These are phyloP conservation scores for Xylota sylvarum DNA, from an alignment of 2,888 invertebrate species.

Conservation along the genomic window DNA sequence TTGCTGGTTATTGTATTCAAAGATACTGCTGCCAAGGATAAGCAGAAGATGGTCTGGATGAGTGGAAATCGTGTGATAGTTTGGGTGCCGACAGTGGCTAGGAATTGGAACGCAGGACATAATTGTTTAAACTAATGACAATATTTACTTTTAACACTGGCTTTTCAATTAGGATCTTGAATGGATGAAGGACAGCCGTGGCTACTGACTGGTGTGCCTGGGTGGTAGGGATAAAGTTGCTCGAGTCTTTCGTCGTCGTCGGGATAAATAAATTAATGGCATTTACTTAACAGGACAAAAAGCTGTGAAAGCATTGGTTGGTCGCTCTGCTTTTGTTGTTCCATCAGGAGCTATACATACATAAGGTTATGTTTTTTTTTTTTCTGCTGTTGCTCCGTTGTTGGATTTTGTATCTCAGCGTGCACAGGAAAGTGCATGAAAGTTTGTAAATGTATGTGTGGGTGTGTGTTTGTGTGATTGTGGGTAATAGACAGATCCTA, in stretches of 20 bases:
- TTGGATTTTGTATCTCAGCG: constrained; percentile 16
- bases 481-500: constrained; percentile 59
- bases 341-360: constrained; percentile 4
- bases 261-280: constrained; percentile 72
- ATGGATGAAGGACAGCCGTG: constrained; percentile 46
- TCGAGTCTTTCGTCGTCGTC: constrained; percentile 16
- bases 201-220: background rate
- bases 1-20: constrained; percentile 54
- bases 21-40: constrained; percentile 35
- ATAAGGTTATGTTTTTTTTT: constrained; percentile 6
- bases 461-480: constrained; percentile 1
- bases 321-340: constrained; percentile 41
- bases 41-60: constrained; percentile 15
- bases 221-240: constrained; percentile 29
- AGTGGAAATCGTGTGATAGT: background rate
- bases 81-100: constrained; percentile 21
- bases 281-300: constrained; percentile 71
- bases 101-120: constrained; percentile 67
- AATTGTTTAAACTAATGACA: constrained; percentile 77
- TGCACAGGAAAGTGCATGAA: constrained; percentile 31
- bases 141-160: constrained; percentile 76
- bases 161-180: constrained; percentile 73
- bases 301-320: constrained; percentile 46
- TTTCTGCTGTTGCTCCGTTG: background rate
- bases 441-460: constrained; percentile 5